phyloP scores from a whole-genome alignment of 2,113 vertebrate genomes.

The Pseudorhombus dupliciocellatus region DNA sequence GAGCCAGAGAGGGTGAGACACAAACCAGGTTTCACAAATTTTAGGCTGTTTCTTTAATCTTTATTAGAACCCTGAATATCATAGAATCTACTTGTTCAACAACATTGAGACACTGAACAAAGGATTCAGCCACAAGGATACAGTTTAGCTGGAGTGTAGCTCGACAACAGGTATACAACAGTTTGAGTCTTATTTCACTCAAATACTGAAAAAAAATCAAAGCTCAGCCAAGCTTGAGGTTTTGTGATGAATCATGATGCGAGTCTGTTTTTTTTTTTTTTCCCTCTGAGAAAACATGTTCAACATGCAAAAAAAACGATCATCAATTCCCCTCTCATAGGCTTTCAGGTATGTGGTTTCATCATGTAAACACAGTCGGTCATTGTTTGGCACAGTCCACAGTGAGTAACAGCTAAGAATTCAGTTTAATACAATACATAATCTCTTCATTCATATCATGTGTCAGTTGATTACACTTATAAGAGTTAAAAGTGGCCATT shows the following conservation, averaged over 20 bases:
- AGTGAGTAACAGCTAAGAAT: neutral
- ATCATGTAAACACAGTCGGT: constrained; percentile 19
- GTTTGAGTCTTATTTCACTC: neutral
- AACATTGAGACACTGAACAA: neutral
- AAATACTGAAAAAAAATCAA: neutral
- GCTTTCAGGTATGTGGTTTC: neutral
- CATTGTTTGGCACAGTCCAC: constrained; percentile 28
- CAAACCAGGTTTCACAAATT: neutral
- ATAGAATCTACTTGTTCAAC: neutral
- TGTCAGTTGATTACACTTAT: neutral
- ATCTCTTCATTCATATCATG: neutral
- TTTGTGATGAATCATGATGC: neutral
- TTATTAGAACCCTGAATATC: constrained; percentile 36
- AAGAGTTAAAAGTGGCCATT: neutral
- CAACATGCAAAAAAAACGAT: constrained; percentile 13
- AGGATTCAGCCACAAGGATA: neutral
- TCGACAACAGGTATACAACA: neutral
- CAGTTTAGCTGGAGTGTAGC: neutral
- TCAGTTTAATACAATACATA: neutral
- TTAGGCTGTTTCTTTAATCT: neutral
- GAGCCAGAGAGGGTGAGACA: neutral
- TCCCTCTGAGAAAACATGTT: constrained; percentile 14
- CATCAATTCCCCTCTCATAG: constrained; percentile 1
- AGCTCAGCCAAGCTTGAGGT: neutral
- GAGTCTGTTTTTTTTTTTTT: neutral